Evolutionary conservation across 1,140 invertebrate genomes (phyloP).

Genomic region (Papilio xuthus): DNA sequence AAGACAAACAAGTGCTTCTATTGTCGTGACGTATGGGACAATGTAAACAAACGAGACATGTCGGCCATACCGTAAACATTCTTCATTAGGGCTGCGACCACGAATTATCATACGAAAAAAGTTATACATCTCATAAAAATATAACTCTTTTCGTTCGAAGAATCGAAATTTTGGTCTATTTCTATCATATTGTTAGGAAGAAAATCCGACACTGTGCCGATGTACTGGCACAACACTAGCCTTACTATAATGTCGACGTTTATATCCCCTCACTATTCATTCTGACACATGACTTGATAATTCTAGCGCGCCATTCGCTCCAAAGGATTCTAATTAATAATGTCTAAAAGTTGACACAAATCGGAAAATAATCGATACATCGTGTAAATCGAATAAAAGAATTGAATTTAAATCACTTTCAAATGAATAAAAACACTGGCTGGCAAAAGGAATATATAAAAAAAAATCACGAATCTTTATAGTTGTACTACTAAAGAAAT

Average conservation of each 20-base stretch:
- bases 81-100: constrained; percentile 41
- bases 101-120: neutral
- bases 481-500: neutral
- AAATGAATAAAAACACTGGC: neutral
- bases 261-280: too few relatives aligned
- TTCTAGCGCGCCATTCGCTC: too few relatives aligned
- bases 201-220: too few relatives aligned
- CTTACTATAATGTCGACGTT: too few relatives aligned
- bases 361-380: constrained; percentile 4
- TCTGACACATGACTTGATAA: too few relatives aligned
- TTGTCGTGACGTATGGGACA: constrained; percentile 42
- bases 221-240: too few relatives aligned
- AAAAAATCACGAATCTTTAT: neutral
- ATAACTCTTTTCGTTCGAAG: neutral
- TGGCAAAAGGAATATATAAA: neutral
- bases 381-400: neutral
- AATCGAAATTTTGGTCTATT: neutral
- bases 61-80: constrained; percentile 45
- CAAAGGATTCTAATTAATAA: too few relatives aligned
- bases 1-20: neutral
- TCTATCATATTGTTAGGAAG: too few relatives aligned
- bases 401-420: neutral
- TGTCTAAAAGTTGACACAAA: too few relatives aligned
- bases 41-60: constrained; percentile 45
- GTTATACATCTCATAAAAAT: neutral